Base-by-base conservation (phyloP, 2,113 vertebrate genomes). In the Taurulus bubalis region DNA sequence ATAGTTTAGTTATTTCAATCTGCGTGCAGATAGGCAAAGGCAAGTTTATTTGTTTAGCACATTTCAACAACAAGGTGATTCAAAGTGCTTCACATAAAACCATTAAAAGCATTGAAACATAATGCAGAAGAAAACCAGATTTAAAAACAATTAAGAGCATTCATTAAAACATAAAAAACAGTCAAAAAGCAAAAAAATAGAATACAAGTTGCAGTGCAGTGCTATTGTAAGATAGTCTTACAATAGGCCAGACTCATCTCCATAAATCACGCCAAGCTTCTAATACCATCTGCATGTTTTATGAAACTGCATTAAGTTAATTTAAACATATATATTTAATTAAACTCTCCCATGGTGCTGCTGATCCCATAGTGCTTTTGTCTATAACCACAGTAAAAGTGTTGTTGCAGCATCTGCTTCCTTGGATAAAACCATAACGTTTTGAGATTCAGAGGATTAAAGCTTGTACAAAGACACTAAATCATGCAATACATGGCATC, bases 371-470 rank as follows among this genome's bases (percentile, higher is more conserved):
- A 4, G 2, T 28, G 55, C 24, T 77, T 9, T 32, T 6, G 42
- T 40, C 28, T 24, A 60, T 62, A 80, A 82, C 55, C 38, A 64
- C 47, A 63, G 26, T 18, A 22, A 71, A 20, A 65, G 26, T 26
- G 67, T 73, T 49, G 68, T 26, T 72, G 20, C 55, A 82, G 68
- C 83, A 90, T 81, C 87, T 87, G 75, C 83, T 64, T 85, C 71
- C 26, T 83, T 87, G 79, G 79, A 77, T 74, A 49, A 85, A 58
- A 82, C 66, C 51, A 77, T 58, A 70, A 86, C 84, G 76, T 62
- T 84, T 84, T 80, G 40, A 75, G 73, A 68, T 88, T 83, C 86
- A 89, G 87, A 91, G 82, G 90, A 91, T 92, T 90, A 77, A 64
- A 15, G 63, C 73, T 84, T 73, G 74, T 77, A 79, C 53, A 71